A percentile compares a stretch with the other conserved stretches of the same genome.
Evolutionary conservation across 2,797 vertebrate species (phyloP).

Genomic region (Sphaeramia orbicularis): DNA sequence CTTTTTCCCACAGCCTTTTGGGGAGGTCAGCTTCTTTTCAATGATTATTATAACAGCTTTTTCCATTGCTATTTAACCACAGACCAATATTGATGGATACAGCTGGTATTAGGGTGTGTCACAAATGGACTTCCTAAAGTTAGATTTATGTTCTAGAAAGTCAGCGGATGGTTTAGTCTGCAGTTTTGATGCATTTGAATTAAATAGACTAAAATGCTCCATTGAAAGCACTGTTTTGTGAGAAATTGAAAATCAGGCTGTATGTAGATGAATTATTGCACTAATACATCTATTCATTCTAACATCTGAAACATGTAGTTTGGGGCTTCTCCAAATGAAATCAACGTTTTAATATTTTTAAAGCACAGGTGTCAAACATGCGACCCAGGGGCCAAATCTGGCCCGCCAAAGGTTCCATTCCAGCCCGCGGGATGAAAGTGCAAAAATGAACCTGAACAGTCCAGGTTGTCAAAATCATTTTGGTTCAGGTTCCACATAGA

Average conservation of each 20-base stretch:
- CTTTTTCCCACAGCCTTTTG: constrained; percentile 72
- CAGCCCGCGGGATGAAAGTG: too few species aligned
- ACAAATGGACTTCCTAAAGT: constrained; percentile 1
- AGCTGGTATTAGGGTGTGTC: constrained; percentile 56
- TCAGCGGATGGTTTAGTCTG: background rate
- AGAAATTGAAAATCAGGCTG: constrained; percentile 1
- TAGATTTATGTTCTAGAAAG: constrained; percentile 1
- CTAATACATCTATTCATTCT: background rate
- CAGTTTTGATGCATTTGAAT: background rate
- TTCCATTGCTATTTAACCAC: constrained; percentile 31
- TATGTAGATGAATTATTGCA: background rate
- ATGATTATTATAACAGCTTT: constrained; percentile 41
- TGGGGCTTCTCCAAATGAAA: background rate
- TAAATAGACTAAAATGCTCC: background rate
- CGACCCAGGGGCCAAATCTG: too few species aligned
- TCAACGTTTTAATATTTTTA: background rate
- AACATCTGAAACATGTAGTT: background rate
- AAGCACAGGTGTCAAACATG: too few species aligned
- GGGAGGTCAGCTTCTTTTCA: constrained; percentile 48
- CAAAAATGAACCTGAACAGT: too few species aligned
- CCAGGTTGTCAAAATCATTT: too few species aligned
- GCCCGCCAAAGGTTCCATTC: too few species aligned
- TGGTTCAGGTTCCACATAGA: too few species aligned
- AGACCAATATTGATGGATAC: constrained; percentile 27
- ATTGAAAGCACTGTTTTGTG: background rate